Evolutionary conservation across 2,113 vertebrate genomes (phyloP), one percentile per base, ranked within the genome.

Genomic region (Rhombomys opimus): DNA sequence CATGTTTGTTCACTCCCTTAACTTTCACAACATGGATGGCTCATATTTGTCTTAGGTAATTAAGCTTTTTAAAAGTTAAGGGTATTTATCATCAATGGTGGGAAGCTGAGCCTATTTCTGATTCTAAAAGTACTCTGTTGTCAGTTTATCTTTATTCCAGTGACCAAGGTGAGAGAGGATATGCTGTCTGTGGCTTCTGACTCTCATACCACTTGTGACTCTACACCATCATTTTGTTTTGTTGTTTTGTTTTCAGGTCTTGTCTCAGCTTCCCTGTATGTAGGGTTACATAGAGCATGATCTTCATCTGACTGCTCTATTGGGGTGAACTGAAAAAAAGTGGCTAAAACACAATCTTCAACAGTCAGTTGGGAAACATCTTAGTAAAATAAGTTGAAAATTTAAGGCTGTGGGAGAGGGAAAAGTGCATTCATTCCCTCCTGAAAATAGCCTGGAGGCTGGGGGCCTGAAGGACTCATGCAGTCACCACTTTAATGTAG

Each of bases 81-180:
- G 5, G 4, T 72, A 41, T 68, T 89, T 59, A 70, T 61, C 41
- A n/a, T 70, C 75, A 87, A 46, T 41, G 13, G 54, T 70, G 63
- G 27, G 9, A 41, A 35, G 63, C 25, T 38, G 13, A 78, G 80
- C 57, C 54, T 67, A 81, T 70, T 80, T 1, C 20, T 86, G 73
- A 90, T 67, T 92, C 13, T 85, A 77, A 94, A 95, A 50, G n/a
- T 27, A n/a, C 18, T 18, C 35, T 92, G 61, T 90, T 82, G 90
- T 30, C 4, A 18, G 9, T 18, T 61, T 32, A 3, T 32, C 57
- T 63, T 95, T 68, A n/a, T 20, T 57, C 41, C 41, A 46, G 32
- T 22, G 52, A 89, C 32, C 57, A 35, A 50, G 15, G 72, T 41
- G 46, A 92, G 46, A 88, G 52, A 92, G 35, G 57, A 41, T 54